Base-by-base conservation (phyloP, 2,797 vertebrate species). In the Eupleurogrammus muticus region DNA sequence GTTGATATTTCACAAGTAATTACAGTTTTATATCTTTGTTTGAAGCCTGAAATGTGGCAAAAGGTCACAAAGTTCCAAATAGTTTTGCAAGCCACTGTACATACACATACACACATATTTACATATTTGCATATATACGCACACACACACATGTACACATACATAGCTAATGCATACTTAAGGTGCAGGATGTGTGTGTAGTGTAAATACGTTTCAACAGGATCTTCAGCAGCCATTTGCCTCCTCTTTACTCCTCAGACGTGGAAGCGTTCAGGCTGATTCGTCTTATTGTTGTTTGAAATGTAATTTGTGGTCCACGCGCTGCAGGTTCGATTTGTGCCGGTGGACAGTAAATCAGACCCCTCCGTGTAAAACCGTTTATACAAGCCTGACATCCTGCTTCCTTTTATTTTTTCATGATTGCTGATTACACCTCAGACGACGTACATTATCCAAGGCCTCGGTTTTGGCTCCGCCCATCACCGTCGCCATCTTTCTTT, bases 321-420 rank as follows among this genome's bases (percentile, higher is more conserved):
- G 56, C 61, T 59, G 52, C 46, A 75, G 79, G 76, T 81, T 84
- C 54, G 75, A 68, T 71, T 71, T 78, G 68, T 46, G 73, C 53
- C 61, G 14, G 17, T n/a, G 49, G 79, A 82, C 66, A 73, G 78
- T 92, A 92, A 92, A 92, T 92, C 80, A 89, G 73, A 75, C 82
- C 77, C 75, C 82, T 86, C 72, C 7, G 74, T 81, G 87, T 86
- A n/a, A 88, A 86, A 77, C 77, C 77, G 86, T 92, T 88, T 81
- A 83, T 90, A 87, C 90, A 82, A 71, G 50, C 28, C 63, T 71
- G 87, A 91, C 90, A 62, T 90, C 79, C 60, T 16, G 74, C 82
- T 93, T 92, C 89, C 87, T 82, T 79, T 89, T n/a, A n/a, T n/a
- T n/a, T n/a, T n/a, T n/a, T 88, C 90, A 77, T 90, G 86, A 90